Evolutionary conservation across 1,140 invertebrate species (phyloP).

Genomic region (Matsumurasca onukii): DNA sequence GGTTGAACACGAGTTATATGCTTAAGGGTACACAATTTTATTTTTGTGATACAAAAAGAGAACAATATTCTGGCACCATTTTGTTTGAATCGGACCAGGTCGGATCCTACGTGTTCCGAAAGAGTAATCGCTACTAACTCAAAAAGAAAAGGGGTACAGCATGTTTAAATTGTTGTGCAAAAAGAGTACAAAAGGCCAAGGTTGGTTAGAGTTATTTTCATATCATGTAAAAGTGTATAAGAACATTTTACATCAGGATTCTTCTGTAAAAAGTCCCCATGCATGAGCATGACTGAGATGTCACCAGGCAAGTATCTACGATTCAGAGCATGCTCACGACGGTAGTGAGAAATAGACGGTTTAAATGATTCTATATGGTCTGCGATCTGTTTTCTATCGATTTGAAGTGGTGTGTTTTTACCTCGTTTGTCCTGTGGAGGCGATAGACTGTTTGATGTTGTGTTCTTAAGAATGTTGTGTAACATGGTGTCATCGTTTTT

Average conservation of each 20-base stretch:
- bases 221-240: no score
- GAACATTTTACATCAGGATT: slow-evolving; percentile 28
- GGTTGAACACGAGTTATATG: no score
- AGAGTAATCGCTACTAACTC: no score
- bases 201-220: no score
- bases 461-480: slow-evolving; percentile 2
- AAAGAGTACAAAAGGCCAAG: no score
- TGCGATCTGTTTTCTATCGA: slow-evolving; percentile 2
- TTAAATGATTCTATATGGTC: slow-evolving; percentile 36
- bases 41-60: no score
- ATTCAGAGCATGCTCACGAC: slow-evolving; percentile 37
- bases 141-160: no score
- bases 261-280: slow-evolving; percentile 35
- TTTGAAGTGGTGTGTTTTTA: slow-evolving; percentile 2
- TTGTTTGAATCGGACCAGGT: no score
- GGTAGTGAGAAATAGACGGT: slow-evolving; percentile 38
- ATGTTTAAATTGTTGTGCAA: no score
- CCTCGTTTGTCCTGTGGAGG: slow-evolving; percentile 34
- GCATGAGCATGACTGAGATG: slow-evolving; percentile 34
- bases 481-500: slow-evolving; percentile 20
- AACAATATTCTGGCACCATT: no score
- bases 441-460: not conserved
- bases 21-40: no score
- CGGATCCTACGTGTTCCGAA: no score
- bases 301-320: slow-evolving; percentile 37